phyloP scores from a whole-genome alignment of 2,888 invertebrate species.

The Drosophila hamatofila region DNA sequence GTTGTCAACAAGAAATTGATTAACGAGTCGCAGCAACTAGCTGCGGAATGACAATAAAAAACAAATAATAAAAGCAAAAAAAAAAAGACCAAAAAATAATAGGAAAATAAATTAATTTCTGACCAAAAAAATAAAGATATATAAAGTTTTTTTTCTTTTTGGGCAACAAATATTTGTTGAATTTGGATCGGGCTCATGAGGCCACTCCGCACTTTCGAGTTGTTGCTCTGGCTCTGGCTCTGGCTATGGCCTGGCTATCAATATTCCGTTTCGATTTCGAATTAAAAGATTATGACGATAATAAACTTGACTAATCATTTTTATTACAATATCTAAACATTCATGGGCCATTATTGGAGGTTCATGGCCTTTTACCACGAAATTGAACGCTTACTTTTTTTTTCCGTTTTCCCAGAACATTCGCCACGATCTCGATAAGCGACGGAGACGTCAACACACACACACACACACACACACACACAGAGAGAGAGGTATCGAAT shows the following conservation, averaged over 20 bases:
- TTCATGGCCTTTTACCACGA: conserved; percentile 66
- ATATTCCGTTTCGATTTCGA: conserved; percentile 76
- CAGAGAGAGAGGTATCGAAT: conserved; percentile 20
- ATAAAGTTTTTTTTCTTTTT: conserved; percentile 33
- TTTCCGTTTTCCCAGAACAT: conserved; percentile 63
- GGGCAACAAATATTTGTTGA: conserved; percentile 67
- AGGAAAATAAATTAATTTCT: conserved; percentile 41
- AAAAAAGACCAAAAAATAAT: conserved; percentile 27
- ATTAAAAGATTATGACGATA: conserved; percentile 81
- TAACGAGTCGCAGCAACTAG: conserved; percentile 62
- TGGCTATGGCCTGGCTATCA: conserved; percentile 47
- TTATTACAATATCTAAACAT: conserved; percentile 66
- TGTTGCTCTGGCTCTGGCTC: not conserved
- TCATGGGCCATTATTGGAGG: conserved; percentile 39
- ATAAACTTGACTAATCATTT: conserved; percentile 82
- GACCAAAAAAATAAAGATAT: conserved; percentile 34
- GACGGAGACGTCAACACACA: conserved; percentile 10
- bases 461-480: not conserved
- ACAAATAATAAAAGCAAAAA: conserved; percentile 25
- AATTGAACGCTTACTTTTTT: conserved; percentile 41
- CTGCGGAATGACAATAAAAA: conserved; percentile 21
- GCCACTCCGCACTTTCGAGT: conserved; percentile 5
- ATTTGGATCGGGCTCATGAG: conserved; percentile 23
- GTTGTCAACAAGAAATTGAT: conserved; percentile 78
- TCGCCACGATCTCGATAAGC: conserved; percentile 56